Base-by-base conservation (phyloP, 2,113 vertebrate species). In the Larimichthys crocea region DNA sequence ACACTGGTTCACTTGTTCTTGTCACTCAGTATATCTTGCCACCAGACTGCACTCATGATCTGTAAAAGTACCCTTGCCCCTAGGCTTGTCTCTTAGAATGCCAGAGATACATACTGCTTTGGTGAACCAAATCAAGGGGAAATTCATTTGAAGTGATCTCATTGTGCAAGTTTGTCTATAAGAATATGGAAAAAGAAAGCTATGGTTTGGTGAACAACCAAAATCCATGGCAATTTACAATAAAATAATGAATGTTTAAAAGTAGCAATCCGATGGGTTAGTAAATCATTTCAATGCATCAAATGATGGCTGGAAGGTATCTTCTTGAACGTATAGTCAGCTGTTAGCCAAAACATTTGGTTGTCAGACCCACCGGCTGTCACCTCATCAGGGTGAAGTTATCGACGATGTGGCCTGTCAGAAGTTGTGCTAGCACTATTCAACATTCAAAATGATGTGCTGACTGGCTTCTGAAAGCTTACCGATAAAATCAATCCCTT, bases 391-490 rank as follows among this genome's bases (percentile, higher is more conserved):
- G 17, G 10, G 4, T 20, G 20, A 53, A 31, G 16, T 22, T 42
- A 50, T 49, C 49, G 55, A 60, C 11, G 0, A 22, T 1, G 14
- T 14, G 59, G 20, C 44, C 56, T 10, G 15, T 55, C 48, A 75
- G 35, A 53, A 31, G 3, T 15, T 17, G 8, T 31, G 17, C 19
- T 9, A 55, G 15, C 24, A 49, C 6, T 11, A 11, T 56, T 76
- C 49, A 57, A 35, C 24, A 24, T 20, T 59, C 22, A 40, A 59
- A 73, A 15, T 46, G 11, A 60, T 48, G 52, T 48, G 50, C 14
- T 15, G 15, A 61, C 6, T 55, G 42, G 42, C 19, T 42, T 72
- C 24, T 55, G 48, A 79, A 67, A 65, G 65, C n/a, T 75, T 52
- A 46, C 48, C 55, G n/a, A 68, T 67, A 62, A 67, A 77, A 71